Evolutionary conservation across 30 jellyfish, hydroid and myxozoan genomes (phyloP).

Genomic region (Pseudorhiza aurosa): DNA sequence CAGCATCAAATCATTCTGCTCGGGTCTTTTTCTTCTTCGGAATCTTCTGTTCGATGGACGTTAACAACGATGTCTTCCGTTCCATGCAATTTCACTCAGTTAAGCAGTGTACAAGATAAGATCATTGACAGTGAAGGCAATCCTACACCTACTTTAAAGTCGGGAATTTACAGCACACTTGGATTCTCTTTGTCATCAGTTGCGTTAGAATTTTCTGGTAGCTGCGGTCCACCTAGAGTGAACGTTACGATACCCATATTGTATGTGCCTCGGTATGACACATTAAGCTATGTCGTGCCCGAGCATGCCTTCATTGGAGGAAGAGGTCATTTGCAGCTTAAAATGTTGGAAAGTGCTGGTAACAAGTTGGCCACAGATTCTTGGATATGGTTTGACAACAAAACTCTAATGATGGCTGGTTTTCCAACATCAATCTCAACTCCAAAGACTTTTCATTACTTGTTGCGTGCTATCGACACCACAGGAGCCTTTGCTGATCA

Average conservation of each 20-base stretch:
- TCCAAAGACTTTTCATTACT: slow-evolving; percentile 7
- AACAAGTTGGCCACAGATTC: slow-evolving; percentile 43
- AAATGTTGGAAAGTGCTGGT: slow-evolving; percentile 31
- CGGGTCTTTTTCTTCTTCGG: neutral
- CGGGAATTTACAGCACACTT: slow-evolving; percentile 17
- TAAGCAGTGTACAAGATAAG: slow-evolving; percentile 17
- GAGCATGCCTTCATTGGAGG: slow-evolving; percentile 49
- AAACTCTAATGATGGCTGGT: slow-evolving; percentile 60
- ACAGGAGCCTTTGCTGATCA: slow-evolving; percentile 67
- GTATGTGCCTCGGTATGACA: slow-evolving; percentile 51
- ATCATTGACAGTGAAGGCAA: slow-evolving; percentile 32
- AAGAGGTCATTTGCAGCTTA: slow-evolving; percentile 26
- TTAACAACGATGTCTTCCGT: slow-evolving; percentile 6
- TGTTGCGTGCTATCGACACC: slow-evolving; percentile 52
- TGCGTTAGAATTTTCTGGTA: slow-evolving; percentile 18
- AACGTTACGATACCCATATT: slow-evolving; percentile 68
- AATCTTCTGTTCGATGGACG: slow-evolving; percentile 41
- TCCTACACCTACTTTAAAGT: neutral
- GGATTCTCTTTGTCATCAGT: slow-evolving; percentile 26
- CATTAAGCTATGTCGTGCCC: slow-evolving; percentile 61
- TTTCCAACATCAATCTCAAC: slow-evolving; percentile 63
- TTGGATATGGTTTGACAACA: slow-evolving; percentile 75
- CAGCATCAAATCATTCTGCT: slow-evolving; percentile 8
- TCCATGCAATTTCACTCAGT: slow-evolving; percentile 44
- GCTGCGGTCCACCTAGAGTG: slow-evolving; percentile 73